Evolutionary conservation across 1,140 invertebrate genomes (phyloP).

Genomic region (Drosophila mauritiana): DNA sequence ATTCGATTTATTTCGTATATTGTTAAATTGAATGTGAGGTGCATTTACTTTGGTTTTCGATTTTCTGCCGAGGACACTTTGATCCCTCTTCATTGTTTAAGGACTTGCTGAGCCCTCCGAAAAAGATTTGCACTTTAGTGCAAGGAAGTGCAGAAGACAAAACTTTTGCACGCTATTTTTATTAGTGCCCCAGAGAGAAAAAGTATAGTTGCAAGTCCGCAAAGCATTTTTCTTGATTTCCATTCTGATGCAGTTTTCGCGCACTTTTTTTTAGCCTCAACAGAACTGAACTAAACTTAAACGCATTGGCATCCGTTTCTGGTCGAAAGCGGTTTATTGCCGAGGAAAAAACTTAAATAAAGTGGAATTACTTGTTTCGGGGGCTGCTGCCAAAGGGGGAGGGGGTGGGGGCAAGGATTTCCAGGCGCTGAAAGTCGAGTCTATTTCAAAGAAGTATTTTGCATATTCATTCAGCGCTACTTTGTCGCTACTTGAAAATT

Average conservation of each 20-base stretch:
- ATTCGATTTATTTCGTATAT: too few relatives aligned
- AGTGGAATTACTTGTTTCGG: constrained; percentile 68
- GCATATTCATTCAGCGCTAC: constrained; percentile 74
- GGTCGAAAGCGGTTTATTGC: constrained; percentile 45
- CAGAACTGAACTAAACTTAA: constrained; percentile 47
- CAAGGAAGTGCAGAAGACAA: constrained; percentile 9
- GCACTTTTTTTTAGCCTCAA: constrained; percentile 1
- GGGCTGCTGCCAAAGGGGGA: neutral
- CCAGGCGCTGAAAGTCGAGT: constrained; percentile 37
- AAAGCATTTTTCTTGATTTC: constrained; percentile 60
- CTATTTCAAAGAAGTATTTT: constrained; percentile 49
- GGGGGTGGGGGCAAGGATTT: constrained; percentile 4
- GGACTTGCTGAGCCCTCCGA: constrained; percentile 1
- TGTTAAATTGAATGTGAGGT: neutral
- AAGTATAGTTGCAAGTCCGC: constrained; percentile 39
- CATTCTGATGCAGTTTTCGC: constrained; percentile 33
- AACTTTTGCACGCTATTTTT: constrained; percentile 43
- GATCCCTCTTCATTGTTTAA: constrained; percentile 1
- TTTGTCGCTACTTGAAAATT: constrained; percentile 62
- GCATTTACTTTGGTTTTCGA: neutral
- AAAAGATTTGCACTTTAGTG: constrained; percentile 31
- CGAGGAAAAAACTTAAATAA: constrained; percentile 66
- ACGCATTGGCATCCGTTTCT: constrained; percentile 50
- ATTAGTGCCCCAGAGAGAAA: constrained; percentile 21
- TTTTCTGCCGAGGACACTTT: neutral